phyloP scores from a whole-genome alignment of 2,113 vertebrate genomes.

The Zosterops lateralis region DNA sequence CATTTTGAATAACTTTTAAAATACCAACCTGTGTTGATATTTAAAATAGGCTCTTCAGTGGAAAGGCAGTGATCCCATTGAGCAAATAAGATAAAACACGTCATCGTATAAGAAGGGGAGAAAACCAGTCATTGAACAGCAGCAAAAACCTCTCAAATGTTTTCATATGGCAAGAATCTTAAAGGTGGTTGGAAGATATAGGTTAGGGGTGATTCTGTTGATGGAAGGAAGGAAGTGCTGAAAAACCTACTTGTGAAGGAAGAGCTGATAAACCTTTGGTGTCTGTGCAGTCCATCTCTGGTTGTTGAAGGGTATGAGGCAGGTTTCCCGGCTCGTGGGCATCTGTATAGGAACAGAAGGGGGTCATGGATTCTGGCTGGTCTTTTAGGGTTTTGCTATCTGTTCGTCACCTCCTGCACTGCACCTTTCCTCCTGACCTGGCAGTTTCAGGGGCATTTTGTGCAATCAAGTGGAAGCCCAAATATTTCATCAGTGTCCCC shows the following conservation, averaged over 20 bases:
- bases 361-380: background rate
- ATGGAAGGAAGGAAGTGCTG: background rate
- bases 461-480: background rate
- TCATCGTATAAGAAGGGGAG: background rate
- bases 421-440: background rate
- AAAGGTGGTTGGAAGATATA: background rate
- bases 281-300: background rate
- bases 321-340: fast-evolving
- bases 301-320: too few species aligned
- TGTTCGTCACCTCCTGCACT: background rate
- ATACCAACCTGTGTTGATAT: conserved; percentile 67
- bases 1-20: conserved; percentile 78
- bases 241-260: background rate
- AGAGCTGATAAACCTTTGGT: background rate
- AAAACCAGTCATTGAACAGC: background rate
- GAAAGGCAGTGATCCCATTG: conserved; percentile 20
- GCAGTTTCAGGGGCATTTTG: background rate
- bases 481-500: background rate
- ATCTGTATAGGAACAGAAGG: fast-evolving
- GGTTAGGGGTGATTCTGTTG: background rate
- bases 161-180: background rate
- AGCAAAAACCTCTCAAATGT: background rate
- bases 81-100: conserved; percentile 38
- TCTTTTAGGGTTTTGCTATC: background rate
- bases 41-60: conserved; percentile 54